Evolutionary conservation across 2,797 vertebrate species (phyloP).

Genomic region (Mallotus villosus): DNA sequence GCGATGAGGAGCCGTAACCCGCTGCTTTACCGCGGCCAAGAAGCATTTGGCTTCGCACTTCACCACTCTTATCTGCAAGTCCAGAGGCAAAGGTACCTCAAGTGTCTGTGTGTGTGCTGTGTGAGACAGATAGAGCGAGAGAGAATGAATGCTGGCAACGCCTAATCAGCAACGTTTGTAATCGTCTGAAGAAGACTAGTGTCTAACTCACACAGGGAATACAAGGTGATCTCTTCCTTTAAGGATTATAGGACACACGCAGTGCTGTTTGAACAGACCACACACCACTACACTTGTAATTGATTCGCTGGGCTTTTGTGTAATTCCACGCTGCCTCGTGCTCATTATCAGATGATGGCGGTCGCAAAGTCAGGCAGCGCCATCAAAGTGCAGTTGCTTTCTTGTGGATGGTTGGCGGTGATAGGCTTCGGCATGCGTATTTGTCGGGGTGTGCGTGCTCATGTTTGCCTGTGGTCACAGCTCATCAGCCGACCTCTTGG

Average conservation of each 20-base stretch:
- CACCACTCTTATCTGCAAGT: slow-evolving; percentile 3
- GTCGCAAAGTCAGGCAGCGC: not conserved
- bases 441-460: too few species aligned
- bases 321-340: not conserved
- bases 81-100: not conserved
- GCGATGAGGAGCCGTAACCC: not conserved
- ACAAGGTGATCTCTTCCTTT: slow-evolving; percentile 11
- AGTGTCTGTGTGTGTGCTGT: not conserved
- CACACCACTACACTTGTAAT: not conserved
- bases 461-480: too few species aligned
- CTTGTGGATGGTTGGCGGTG: too few species aligned
- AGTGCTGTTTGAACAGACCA: not conserved
- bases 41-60: not conserved
- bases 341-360: not conserved
- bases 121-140: not conserved
- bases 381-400: not conserved
- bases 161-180: not conserved
- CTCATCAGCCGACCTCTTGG: too few species aligned
- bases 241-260: slow-evolving; percentile 1
- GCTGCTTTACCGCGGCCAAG: not conserved
- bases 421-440: too few species aligned
- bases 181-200: not conserved
- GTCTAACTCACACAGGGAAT: not conserved
- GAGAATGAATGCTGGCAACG: too few species aligned
- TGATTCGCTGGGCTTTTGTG: not conserved